Percentiles rank a stretch among this genome's conserved stretches.
phyloP scores from a whole-genome alignment of 2,888 invertebrate genomes.

The Sarcophaga subvicina region DNA sequence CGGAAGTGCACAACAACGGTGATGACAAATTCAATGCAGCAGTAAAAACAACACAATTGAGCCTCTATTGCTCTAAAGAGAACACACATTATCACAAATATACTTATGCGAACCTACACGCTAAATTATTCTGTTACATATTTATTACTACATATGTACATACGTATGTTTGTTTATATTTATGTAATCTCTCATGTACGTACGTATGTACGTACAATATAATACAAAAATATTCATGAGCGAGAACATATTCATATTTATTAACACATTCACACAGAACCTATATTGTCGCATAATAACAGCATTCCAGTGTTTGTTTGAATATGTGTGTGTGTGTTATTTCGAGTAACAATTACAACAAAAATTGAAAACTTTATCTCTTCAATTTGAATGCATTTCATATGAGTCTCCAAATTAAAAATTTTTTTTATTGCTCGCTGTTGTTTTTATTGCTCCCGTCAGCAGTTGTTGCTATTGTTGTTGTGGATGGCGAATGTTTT shows the following conservation, averaged over 20 bases:
- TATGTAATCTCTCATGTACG: too few species aligned
- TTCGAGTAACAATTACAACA: conserved; percentile 20
- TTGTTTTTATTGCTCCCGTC: too few species aligned
- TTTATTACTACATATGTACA: not conserved
- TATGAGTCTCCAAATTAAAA: too few species aligned
- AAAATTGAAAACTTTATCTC: conserved; percentile 42
- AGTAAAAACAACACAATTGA: conserved; percentile 35
- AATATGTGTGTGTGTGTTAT: too few species aligned
- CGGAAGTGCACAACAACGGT: conserved; percentile 61
- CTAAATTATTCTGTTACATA: too few species aligned
- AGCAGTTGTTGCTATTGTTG: not conserved
- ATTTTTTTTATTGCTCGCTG: not conserved
- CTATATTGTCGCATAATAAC: not conserved
- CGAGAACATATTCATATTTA: not conserved
- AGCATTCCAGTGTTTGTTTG: not conserved
- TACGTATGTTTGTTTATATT: too few species aligned
- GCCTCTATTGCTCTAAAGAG: not conserved
- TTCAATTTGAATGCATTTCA: conserved; percentile 37
- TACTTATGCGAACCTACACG: too few species aligned
- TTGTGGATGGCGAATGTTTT: not conserved
- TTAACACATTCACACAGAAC: not conserved
- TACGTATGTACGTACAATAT: not conserved
- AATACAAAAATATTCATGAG: not conserved
- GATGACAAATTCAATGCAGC: conserved; percentile 61
- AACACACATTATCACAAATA: not conserved